phyloP scores from a whole-genome alignment of 2,888 invertebrate genomes.

The Odontothrips loti region DNA sequence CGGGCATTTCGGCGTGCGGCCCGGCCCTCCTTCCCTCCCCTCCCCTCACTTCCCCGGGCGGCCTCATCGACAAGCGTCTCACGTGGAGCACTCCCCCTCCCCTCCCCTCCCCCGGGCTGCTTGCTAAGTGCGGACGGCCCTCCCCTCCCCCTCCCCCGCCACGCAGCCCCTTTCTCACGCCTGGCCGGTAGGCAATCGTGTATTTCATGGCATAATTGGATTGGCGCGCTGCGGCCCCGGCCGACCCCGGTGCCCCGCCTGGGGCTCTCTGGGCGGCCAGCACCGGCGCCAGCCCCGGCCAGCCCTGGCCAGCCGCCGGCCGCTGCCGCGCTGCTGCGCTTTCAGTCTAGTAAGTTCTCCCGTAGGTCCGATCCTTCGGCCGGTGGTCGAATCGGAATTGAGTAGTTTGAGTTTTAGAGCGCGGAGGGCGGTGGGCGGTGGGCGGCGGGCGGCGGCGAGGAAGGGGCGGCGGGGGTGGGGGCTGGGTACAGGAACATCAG shows the following conservation, averaged over 20 bases:
- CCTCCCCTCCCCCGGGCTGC: background rate
- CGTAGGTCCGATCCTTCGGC: background rate
- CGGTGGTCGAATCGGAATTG: conserved; percentile 8
- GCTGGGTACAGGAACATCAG: background rate
- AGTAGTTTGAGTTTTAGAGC: conserved; percentile 24
- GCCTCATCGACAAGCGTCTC: conserved; percentile 20
- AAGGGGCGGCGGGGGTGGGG: background rate
- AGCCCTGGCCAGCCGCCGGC: background rate
- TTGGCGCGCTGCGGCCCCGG: background rate
- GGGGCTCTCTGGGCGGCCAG: too few species aligned
- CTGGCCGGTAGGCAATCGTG: conserved; percentile 23
- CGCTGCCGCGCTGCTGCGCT: background rate
- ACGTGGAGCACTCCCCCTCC: background rate
- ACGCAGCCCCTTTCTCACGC: background rate
- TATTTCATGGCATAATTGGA: conserved; percentile 26
- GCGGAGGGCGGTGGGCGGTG: background rate
- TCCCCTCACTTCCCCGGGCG: background rate
- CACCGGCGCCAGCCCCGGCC: background rate
- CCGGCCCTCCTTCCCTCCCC: background rate
- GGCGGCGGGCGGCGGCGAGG: background rate
- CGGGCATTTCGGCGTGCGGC: background rate
- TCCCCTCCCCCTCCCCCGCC: background rate
- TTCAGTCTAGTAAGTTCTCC: background rate
- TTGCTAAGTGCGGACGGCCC: conserved; percentile 1
- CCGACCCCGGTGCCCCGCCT: background rate